Percentiles rank a stretch among this genome's conserved stretches.
These are phyloP conservation scores for Drosophila quinaria DNA, from an alignment of 2,888 invertebrate species.

Conservation along the genomic window DNA sequence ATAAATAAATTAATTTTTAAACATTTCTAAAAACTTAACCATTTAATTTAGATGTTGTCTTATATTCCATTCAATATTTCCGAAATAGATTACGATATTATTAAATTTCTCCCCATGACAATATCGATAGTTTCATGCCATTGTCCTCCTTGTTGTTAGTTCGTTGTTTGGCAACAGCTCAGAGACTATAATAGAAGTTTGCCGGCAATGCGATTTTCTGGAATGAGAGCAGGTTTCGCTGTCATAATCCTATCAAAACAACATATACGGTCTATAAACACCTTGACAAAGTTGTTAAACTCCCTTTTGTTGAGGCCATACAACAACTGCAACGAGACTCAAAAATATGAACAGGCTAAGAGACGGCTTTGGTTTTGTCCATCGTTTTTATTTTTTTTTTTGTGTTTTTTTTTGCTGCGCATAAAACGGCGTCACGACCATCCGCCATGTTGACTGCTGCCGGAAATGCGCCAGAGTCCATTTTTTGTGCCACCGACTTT, in stretches of 20 bases:
- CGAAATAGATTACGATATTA: not conserved
- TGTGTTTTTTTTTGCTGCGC: constrained; percentile 45
- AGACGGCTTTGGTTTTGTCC: constrained; percentile 3
- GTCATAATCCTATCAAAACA: constrained; percentile 18
- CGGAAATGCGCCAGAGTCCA: constrained; percentile 82
- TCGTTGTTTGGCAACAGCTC: not conserved
- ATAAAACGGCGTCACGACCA: constrained; percentile 72
- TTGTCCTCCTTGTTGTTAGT: not conserved
- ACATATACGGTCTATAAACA: constrained; percentile 12
- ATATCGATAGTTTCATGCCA: not conserved
- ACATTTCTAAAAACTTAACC: too few relatives aligned
- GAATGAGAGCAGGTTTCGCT: not conserved
- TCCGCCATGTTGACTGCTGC: constrained; percentile 71
- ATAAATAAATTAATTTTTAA: too few relatives aligned
- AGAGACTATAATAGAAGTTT: not conserved
- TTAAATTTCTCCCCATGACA: not conserved
- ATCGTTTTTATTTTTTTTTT: not conserved
- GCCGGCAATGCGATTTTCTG: not conserved
- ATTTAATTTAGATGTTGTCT: too few relatives aligned
- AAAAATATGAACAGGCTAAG: constrained; percentile 64
- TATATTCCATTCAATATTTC: too few relatives aligned
- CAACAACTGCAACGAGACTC: constrained; percentile 26
- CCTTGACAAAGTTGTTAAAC: constrained; percentile 33
- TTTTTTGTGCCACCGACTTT: constrained; percentile 54
- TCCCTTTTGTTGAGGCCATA: constrained; percentile 5